Evolutionary conservation across 92 coral and sea anemone species (phyloP), one percentile per base, ranked within the genome.

Genomic region (Porites evermanni): DNA sequence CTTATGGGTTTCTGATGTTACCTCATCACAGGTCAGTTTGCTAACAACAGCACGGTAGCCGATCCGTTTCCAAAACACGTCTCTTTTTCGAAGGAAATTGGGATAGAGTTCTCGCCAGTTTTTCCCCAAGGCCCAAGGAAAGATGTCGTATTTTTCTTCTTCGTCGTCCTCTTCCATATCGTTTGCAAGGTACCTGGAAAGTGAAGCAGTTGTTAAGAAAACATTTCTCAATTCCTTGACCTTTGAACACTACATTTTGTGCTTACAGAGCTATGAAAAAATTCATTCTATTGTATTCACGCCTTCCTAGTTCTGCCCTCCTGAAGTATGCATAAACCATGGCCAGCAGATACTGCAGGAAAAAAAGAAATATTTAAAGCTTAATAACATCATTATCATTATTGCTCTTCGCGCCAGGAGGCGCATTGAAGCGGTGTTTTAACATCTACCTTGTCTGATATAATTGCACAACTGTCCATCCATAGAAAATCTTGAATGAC

Each of bases 121-220:
- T 70, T 91, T 87, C 38, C 99, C 99, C 59, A 97, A 79, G 51
- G 99, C 99, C 99, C 99, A 97, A 8, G 99, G 99, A 70, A 97
- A 90, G 24, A 97, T 97, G 89, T 97, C 99, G 78, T 97, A 97
- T 67, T 97, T 97, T 64, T 97, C 98, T 70, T 97, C 99, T 76
- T 97, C 99, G 32, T 97, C 99, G 82, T 97, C 99, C 77, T 97
- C 99, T 91, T 97, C 99, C 99, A 97, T 95, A 64, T 97, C 99
- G 56, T 95, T 97, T 21, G 99, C 99, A 67, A 97, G 92, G 80
- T 95, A 95, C 44, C 99, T 97, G 74, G 54, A 61, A 65, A 9
- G 65, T 8, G 12, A 56, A 11, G 16, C 3, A 56, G 61, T 11
- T 56, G 61, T 56, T 14, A 8, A 2, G 16, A 56, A 56, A 56